These are phyloP conservation scores for Euwallacea fornicatus DNA, from an alignment of 1,140 invertebrate genomes.

Conservation along the genomic window DNA sequence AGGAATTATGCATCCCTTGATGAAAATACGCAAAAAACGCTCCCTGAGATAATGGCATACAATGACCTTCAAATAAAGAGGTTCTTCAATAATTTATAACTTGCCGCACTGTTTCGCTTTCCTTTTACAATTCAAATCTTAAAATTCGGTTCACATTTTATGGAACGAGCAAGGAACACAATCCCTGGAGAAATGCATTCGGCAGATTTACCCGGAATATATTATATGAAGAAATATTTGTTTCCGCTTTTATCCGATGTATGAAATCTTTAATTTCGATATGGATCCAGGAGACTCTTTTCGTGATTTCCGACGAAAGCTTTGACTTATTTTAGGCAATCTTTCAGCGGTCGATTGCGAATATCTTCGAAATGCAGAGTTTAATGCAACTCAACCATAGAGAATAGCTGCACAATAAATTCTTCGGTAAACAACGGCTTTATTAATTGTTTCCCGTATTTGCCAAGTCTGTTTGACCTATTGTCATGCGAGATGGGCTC, in stretches of 20 bases:
- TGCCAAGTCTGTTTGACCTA: conserved; percentile 16
- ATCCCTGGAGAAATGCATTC: conserved; percentile 6
- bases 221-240: neutral
- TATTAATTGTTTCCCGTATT: conserved; percentile 4
- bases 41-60: neutral
- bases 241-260: neutral
- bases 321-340: conserved; percentile 9
- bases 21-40: no score
- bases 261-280: no score
- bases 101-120: conserved; percentile 3
- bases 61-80: conserved; percentile 2
- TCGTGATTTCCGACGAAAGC: neutral
- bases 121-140: conserved; percentile 7
- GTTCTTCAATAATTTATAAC: conserved; percentile 3
- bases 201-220: conserved; percentile 14
- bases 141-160: conserved; percentile 15
- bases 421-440: neutral
- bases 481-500: conserved; percentile 12
- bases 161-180: neutral
- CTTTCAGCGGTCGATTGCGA: no score
- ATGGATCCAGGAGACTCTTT: no score
- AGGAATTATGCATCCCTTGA: no score
- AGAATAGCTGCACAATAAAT: neutral
- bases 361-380: no score
- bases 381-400: neutral